A percentile compares a stretch with the other conserved stretches of the same genome.
phyloP scores from a whole-genome alignment of 2,113 vertebrate species.

The Collichthys lucidus region DNA sequence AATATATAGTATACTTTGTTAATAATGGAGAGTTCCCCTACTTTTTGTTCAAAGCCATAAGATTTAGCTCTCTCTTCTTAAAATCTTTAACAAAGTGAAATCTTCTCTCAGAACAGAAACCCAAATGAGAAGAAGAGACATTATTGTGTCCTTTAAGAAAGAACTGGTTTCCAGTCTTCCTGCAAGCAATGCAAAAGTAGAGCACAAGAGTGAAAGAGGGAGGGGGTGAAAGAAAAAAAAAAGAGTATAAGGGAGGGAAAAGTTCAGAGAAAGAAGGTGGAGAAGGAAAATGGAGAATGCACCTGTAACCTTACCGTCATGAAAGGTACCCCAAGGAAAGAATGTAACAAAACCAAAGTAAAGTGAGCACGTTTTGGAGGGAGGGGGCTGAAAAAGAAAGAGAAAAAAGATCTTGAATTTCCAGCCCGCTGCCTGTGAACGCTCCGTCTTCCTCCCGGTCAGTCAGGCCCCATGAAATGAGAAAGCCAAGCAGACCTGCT shows the following conservation, averaged over 20 bases:
- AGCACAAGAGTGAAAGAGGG: slow-evolving; percentile 28
- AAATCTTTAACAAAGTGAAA: neutral
- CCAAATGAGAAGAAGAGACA: slow-evolving; percentile 20
- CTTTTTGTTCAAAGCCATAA: too few relatives aligned
- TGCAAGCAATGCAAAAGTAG: slow-evolving; percentile 52
- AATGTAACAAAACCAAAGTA: slow-evolving; percentile 78
- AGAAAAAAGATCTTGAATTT: slow-evolving; percentile 82
- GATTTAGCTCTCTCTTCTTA: neutral
- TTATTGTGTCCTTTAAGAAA: slow-evolving; percentile 37
- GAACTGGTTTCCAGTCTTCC: slow-evolving; percentile 49
- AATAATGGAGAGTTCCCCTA: slow-evolving; percentile 1
- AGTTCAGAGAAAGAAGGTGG: slow-evolving; percentile 63
- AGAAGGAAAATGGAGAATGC: slow-evolving; percentile 76
- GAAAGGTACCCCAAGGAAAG: slow-evolving; percentile 84
- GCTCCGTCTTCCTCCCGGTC: slow-evolving; percentile 81
- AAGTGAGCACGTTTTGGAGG: slow-evolving; percentile 73
- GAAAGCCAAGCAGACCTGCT: slow-evolving; percentile 88
- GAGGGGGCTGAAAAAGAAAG: slow-evolving; percentile 65
- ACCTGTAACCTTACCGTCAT: slow-evolving; percentile 86
- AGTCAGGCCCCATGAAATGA: slow-evolving; percentile 88
- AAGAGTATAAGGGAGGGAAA: slow-evolving; percentile 69
- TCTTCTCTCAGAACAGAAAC: neutral
- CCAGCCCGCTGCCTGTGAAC: slow-evolving; percentile 82
- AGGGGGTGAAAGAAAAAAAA: slow-evolving; percentile 53
- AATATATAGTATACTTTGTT: neutral